Evolutionary conservation across 2,113 vertebrate species (phyloP).

Genomic region (Baryphthengus martii): DNA sequence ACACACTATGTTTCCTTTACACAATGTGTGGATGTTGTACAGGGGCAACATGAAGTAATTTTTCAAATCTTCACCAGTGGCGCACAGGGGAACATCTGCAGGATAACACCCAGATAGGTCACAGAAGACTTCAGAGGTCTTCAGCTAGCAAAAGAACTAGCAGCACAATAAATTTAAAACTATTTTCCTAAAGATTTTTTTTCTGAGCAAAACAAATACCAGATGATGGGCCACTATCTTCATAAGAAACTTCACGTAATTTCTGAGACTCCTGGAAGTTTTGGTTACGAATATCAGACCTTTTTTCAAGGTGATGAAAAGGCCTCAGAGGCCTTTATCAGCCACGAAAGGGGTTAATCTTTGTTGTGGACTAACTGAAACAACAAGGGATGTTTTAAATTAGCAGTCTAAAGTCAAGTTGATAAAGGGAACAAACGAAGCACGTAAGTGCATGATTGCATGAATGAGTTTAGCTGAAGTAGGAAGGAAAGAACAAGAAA

Average conservation of each 20-base stretch:
- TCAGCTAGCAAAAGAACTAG: background rate
- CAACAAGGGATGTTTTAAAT: background rate
- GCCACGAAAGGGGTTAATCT: background rate
- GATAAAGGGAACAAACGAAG: background rate
- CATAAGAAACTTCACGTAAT: background rate
- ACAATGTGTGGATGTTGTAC: fast-evolving
- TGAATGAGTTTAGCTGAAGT: background rate
- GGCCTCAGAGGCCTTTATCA: background rate
- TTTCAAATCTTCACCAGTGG: background rate
- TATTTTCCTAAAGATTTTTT: background rate
- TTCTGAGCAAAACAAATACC: background rate
- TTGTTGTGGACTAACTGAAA: background rate
- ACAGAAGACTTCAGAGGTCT: background rate
- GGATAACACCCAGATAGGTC: background rate
- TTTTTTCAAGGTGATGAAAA: background rate
- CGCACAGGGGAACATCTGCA: background rate
- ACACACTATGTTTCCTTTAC: background rate
- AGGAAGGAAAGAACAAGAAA: background rate
- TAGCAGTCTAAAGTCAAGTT: background rate
- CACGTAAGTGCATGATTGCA: background rate
- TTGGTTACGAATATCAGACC: background rate
- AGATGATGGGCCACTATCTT: background rate
- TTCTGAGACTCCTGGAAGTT: background rate
- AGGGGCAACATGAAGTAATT: background rate
- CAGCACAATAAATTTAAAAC: background rate